Evolutionary conservation across 2,888 invertebrate genomes (phyloP), one percentile per base, ranked within the genome.

Genomic region (Sinohyriopsis cumingii): DNA sequence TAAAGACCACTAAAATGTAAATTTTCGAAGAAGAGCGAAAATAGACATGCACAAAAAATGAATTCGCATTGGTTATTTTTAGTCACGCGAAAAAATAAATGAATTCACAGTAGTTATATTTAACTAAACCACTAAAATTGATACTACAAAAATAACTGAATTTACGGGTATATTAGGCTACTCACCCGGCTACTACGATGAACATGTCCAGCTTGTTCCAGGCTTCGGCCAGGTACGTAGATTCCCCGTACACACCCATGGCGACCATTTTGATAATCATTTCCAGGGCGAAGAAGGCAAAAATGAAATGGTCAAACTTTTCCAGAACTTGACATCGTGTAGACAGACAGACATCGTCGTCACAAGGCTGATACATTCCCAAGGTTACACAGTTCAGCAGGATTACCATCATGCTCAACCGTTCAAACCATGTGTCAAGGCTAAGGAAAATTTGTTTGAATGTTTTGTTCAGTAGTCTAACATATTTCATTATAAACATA

Each of bases 311-410:
- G 91, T 99, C 99, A 91, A 99, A 96, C 89, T 95, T 94, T 95
- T 97, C 93, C 12, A 92, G 89, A 59, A 90, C 81, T 25, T 85
- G 82, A 80, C 92, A 92, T 19, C 92, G 86, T 28, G 88, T 85
- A 3, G 91, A 88, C 28, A 79, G 92, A 91, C 99, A 99, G 55
- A 84, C 80, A 62, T 84, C 84, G 75, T 90, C 98, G 86, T 96
- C 95, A 91, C 99, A 99, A 33, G 99, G 99, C 91, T 98, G 96
- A 91, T 99, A 99, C 99, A 99, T 99, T 75, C 99, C 99, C 87
- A 99, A 93, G 20, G 99, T 99, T 82, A 99, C 93, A 92, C 99
- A 99, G 93, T 99, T 99, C 88, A 99, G 93, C 84, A 99, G 92
- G 89, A 99, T 99, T 79, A 99, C 98, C 91, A 96, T 93, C 96